Conservation (phyloP, 53 echinoderm and acorn worm species). For the Actinopyga echinites region DNA sequence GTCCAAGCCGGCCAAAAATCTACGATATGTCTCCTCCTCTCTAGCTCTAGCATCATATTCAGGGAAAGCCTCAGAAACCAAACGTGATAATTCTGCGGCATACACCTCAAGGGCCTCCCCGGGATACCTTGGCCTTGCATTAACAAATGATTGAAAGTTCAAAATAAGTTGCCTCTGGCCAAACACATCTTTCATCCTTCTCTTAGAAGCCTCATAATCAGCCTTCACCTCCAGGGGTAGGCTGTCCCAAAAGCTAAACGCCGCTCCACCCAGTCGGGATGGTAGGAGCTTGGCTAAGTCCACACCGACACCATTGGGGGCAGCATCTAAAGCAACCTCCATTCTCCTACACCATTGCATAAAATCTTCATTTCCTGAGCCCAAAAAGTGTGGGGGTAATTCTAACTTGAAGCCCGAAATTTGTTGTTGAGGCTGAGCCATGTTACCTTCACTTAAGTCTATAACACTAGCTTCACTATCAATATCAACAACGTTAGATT, state of each 20-base stretch:
- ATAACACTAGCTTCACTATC: background rate
- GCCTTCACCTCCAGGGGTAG: background rate
- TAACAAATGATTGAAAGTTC: slow-evolving; percentile 36
- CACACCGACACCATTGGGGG: too few relatives aligned
- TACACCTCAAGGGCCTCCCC: slow-evolving; percentile 53
- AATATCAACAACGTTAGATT: background rate
- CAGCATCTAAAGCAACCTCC: slow-evolving; percentile 6
- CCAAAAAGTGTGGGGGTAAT: slow-evolving; percentile 3
- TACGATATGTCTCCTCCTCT: slow-evolving; percentile 33
- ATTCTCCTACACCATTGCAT: background rate
- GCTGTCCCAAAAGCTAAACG: too few relatives aligned
- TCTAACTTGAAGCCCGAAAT: background rate
- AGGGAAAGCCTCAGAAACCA: too few relatives aligned
- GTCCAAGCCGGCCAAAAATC: too few relatives aligned
- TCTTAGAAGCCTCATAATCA: background rate
- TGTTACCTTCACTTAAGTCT: background rate
- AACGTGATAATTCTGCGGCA: slow-evolving; percentile 48
- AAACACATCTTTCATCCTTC: slow-evolving; percentile 15
- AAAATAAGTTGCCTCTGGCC: background rate
- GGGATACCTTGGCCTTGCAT: slow-evolving; percentile 48
- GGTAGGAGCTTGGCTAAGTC: background rate
- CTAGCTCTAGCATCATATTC: slow-evolving; percentile 36
- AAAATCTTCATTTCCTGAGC: background rate
- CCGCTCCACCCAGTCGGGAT: too few relatives aligned
- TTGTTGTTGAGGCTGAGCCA: background rate